Percentiles rank a stretch among this genome's conserved stretches.
Conservation (phyloP, 2,113 vertebrate genomes). For the Hypomesus transpacificus region DNA sequence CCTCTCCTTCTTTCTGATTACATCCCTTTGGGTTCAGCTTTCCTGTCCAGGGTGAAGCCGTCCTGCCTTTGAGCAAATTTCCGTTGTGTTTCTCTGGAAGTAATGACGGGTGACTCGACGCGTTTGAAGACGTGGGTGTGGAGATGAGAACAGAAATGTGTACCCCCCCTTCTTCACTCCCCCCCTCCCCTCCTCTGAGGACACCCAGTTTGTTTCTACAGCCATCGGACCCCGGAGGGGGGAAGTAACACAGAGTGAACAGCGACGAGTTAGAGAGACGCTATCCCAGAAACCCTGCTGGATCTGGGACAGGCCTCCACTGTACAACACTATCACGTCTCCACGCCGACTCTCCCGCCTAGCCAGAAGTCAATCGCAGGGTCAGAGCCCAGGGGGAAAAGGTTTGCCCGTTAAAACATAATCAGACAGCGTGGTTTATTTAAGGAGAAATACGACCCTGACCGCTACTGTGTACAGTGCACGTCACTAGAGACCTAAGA, state of each 20-base stretch:
- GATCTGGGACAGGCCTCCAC: constrained; percentile 52
- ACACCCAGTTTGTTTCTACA: constrained; percentile 52
- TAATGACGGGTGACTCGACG: constrained; percentile 3
- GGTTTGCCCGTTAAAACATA: constrained; percentile 64
- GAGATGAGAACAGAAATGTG: constrained; percentile 1
- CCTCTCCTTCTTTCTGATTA: constrained; percentile 39
- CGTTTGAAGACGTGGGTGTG: constrained; percentile 11
- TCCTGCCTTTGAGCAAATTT: constrained; percentile 16
- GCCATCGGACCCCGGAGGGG: constrained; percentile 62
- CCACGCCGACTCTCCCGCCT: constrained; percentile 24
- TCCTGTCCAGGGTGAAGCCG: constrained; percentile 20
- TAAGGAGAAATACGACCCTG: constrained; percentile 58
- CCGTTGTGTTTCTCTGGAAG: constrained; percentile 28
- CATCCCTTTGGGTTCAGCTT: constrained; percentile 22
- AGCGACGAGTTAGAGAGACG: constrained; percentile 43
- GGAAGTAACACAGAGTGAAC: constrained; percentile 44
- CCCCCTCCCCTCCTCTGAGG: not conserved
- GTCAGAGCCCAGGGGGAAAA: constrained; percentile 55
- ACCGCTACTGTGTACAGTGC: constrained; percentile 61
- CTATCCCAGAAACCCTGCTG: constrained; percentile 20
- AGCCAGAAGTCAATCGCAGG: constrained; percentile 27
- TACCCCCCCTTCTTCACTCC: not conserved
- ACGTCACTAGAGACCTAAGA: constrained; percentile 47
- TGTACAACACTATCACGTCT: constrained; percentile 53
- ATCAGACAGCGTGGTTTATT: constrained; percentile 65